Conservation (phyloP, 2,888 invertebrate genomes). For the Parnassius mnemosyne region DNA sequence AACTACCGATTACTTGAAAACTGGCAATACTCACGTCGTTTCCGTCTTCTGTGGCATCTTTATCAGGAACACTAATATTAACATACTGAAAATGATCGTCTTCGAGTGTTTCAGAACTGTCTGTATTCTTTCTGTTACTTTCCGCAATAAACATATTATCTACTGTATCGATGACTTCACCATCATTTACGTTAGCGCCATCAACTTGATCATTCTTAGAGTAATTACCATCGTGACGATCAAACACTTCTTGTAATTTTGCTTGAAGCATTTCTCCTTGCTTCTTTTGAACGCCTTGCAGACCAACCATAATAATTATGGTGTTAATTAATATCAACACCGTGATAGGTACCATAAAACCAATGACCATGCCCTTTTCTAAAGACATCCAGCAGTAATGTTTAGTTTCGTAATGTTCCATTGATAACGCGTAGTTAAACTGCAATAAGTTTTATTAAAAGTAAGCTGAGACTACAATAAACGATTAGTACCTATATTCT, state of each 20-base stretch:
- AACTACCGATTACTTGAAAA: background rate
- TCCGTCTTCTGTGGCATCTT: slow-evolving; percentile 50
- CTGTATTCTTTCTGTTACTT: slow-evolving; percentile 69
- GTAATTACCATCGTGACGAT: slow-evolving; percentile 67
- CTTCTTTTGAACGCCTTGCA: slow-evolving; percentile 70
- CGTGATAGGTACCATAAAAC: slow-evolving; percentile 87
- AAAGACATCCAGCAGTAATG: slow-evolving; percentile 89
- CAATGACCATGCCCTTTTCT: slow-evolving; percentile 87
- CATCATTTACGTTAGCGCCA: slow-evolving; percentile 53
- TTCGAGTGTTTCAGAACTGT: slow-evolving; percentile 68
- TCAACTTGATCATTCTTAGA: slow-evolving; percentile 56
- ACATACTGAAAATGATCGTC: slow-evolving; percentile 63
- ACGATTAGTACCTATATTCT: too few species aligned
- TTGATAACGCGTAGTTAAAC: slow-evolving; percentile 84
- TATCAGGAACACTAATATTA: slow-evolving; percentile 38
- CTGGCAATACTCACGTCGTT: slow-evolving; percentile 49
- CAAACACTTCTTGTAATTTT: slow-evolving; percentile 69
- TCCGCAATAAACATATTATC: slow-evolving; percentile 64
- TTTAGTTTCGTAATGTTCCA: slow-evolving; percentile 86
- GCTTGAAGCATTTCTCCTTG: slow-evolving; percentile 69
- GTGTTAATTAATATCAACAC: slow-evolving; percentile 84
- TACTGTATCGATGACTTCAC: slow-evolving; percentile 60
- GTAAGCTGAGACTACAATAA: too few species aligned
- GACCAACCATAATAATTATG: slow-evolving; percentile 79
- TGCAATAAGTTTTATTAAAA: slow-evolving; percentile 45